A percentile compares a stretch with the other conserved stretches of the same genome.
These are phyloP conservation scores for Cariama cristata DNA, from an alignment of 2,113 vertebrate species.

Conservation along the genomic window DNA sequence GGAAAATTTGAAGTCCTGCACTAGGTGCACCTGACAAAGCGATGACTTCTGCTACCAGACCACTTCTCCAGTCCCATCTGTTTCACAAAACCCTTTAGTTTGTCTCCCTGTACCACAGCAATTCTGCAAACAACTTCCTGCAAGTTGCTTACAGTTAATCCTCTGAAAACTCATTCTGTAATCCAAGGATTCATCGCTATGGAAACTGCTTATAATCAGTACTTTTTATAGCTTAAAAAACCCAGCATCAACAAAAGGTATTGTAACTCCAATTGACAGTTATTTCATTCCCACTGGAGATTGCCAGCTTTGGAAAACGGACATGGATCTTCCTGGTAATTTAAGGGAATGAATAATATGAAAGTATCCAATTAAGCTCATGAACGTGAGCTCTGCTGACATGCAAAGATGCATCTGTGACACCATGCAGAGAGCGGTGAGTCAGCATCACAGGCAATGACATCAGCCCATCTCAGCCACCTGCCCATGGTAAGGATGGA, in stretches of 20 bases:
- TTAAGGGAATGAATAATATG: not conserved
- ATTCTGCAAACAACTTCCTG: not conserved
- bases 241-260: slow-evolving; percentile 36
- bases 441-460: not conserved
- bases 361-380: not conserved
- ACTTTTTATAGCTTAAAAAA: slow-evolving; percentile 66
- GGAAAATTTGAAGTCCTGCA: not conserved
- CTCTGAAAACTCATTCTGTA: slow-evolving; percentile 63
- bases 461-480: not conserved
- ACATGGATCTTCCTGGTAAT: not conserved
- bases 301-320: not conserved
- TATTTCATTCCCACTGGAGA: not conserved
- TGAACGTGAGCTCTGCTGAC: not conserved
- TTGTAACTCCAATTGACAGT: not conserved
- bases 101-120: not conserved
- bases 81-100: not conserved
- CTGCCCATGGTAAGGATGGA: not conserved
- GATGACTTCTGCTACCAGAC: not conserved
- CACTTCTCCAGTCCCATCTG: not conserved
- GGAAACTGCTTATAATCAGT: slow-evolving; percentile 74
- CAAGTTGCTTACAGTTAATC: slow-evolving; percentile 68
- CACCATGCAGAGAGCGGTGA: rapidly evolving
- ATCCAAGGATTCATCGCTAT: slow-evolving; percentile 70
- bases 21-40: not conserved
- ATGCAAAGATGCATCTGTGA: not conserved